phyloP scores from a whole-genome alignment of 2,113 vertebrate genomes.

The Circaetus cinerascens region DNA sequence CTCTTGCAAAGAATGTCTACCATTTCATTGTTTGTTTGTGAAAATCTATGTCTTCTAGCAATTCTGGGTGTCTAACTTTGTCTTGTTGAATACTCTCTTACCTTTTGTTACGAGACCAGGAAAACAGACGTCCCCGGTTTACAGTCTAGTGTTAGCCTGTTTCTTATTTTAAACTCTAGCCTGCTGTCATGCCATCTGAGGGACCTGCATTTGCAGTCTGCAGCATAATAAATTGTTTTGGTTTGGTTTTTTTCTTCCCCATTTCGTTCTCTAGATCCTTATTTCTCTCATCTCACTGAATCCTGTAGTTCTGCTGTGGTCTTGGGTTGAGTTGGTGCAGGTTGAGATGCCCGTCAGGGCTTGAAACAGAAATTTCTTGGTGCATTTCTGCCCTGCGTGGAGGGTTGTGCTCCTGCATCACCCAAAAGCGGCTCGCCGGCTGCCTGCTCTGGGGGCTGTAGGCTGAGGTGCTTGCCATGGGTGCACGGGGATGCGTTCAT shows the following conservation, averaged over 20 bases:
- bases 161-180: not conserved
- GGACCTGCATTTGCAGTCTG: not conserved
- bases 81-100: not conserved
- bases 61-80: not conserved
- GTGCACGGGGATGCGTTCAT: not conserved
- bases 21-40: not conserved
- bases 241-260: fast-evolving
- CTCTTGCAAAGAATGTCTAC: not conserved
- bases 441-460: not conserved
- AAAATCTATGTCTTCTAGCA: not conserved
- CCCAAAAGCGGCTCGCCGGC: not conserved
- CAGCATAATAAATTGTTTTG: not conserved
- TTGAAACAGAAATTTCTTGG: not conserved
- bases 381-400: not conserved
- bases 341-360: not conserved
- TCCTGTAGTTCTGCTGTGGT: not conserved
- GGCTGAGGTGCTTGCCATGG: not conserved
- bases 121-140: not conserved
- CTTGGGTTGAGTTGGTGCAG: not conserved
- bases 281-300: not conserved
- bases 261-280: not conserved
- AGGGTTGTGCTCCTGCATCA: fast-evolving
- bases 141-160: not conserved
- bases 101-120: not conserved
- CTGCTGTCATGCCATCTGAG: not conserved